These are phyloP conservation scores for Hetaerina titia DNA, from an alignment of 2,888 invertebrate species.

Conservation along the genomic window DNA sequence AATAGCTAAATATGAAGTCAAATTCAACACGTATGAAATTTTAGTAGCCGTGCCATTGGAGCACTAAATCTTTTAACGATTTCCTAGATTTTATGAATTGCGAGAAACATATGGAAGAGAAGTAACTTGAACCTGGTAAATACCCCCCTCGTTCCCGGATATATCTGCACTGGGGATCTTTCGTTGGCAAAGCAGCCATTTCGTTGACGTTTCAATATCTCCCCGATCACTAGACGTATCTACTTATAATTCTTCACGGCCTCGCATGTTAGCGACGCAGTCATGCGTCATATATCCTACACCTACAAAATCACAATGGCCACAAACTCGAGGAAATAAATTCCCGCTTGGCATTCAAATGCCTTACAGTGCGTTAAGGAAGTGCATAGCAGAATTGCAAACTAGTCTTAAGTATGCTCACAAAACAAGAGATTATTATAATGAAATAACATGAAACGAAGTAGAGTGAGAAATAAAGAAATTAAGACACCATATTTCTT, in stretches of 20 bases:
- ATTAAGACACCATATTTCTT: neutral
- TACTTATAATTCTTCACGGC: conserved; percentile 18
- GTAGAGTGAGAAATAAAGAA: neutral
- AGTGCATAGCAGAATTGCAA: neutral
- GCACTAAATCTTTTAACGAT: neutral
- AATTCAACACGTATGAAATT: too few species aligned
- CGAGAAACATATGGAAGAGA: neutral
- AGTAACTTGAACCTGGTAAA: neutral
- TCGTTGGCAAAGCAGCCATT: conserved; percentile 34
- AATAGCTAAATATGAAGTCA: too few species aligned
- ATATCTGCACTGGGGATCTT: neutral
- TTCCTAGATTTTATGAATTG: neutral
- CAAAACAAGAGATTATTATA: neutral
- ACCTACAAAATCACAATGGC: conserved; percentile 28
- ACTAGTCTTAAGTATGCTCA: neutral
- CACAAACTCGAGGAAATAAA: neutral
- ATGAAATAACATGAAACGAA: neutral
- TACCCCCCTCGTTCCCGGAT: neutral
- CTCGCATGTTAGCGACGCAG: conserved; percentile 43
- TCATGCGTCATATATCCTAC: conserved; percentile 32
- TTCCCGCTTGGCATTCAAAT: conserved; percentile 13
- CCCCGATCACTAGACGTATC: conserved; percentile 33
- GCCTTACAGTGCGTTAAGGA: neutral
- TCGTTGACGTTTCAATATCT: conserved; percentile 3
- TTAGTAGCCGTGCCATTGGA: too few species aligned